These are phyloP conservation scores for Probosciger aterrimus DNA, from an alignment of 2,113 vertebrate species.

Conservation along the genomic window DNA sequence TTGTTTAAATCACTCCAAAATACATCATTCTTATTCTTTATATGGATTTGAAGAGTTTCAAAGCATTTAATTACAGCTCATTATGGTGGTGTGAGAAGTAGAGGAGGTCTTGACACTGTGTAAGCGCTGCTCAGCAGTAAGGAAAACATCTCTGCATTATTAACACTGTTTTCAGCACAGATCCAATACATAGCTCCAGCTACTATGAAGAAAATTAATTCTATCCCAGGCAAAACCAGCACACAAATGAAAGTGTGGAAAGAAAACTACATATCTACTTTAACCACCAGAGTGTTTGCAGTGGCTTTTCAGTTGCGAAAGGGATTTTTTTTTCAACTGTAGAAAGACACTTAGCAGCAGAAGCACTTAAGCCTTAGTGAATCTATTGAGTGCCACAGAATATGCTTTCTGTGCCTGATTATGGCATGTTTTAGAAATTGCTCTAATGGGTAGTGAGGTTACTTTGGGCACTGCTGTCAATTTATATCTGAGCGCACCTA, in stretches of 20 bases:
- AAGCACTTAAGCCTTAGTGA: slow-evolving; percentile 26
- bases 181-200: neutral
- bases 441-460: neutral
- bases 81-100: neutral
- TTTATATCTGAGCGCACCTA: neutral
- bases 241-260: neutral
- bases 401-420: neutral
- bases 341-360: neutral
- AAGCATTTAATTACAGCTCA: neutral
- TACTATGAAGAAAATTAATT: neutral
- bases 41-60: neutral
- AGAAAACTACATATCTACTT: neutral
- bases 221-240: neutral
- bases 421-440: slow-evolving; percentile 8
- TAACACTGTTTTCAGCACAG: neutral
- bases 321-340: neutral
- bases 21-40: neutral
- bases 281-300: neutral
- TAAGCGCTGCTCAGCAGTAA: neutral
- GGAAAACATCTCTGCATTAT: neutral
- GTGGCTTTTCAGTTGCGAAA: neutral
- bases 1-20: neutral
- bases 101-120: neutral
- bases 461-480: slow-evolving; percentile 16
- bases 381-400: neutral